A percentile compares a stretch with the other conserved stretches of the same genome.
phyloP scores from a whole-genome alignment of 1,140 invertebrate genomes.

The Drosophila watanabei region DNA sequence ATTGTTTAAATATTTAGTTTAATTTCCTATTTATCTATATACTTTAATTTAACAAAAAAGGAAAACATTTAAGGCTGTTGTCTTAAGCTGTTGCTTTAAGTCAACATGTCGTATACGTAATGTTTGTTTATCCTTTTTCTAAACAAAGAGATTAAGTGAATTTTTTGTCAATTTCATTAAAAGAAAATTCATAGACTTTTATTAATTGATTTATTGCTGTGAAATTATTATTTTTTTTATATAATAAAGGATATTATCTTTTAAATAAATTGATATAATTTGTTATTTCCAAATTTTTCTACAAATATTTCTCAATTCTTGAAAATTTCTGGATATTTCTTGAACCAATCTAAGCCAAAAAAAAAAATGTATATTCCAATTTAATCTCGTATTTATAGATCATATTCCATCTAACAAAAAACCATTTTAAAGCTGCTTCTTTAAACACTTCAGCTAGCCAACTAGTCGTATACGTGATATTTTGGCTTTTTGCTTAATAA shows the following conservation, averaged over 20 bases:
- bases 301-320: background rate
- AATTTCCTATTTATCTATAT: no score
- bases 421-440: background rate
- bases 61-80: background rate
- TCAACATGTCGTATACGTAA: constrained; percentile 1
- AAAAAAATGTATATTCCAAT: no score
- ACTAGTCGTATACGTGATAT: constrained; percentile 9
- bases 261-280: background rate
- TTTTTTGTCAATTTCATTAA: no score
- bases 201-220: background rate
- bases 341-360: background rate
- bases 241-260: no score
- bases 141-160: no score
- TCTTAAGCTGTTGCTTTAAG: background rate
- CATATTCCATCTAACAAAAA: background rate
- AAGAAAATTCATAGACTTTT: rapidly evolving
- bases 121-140: background rate
- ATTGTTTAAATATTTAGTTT: no score
- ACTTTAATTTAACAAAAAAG: background rate
- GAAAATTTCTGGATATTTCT: background rate
- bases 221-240: no score
- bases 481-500: constrained; percentile 2
- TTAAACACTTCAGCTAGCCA: no score
- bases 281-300: background rate
- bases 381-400: background rate